phyloP scores from a whole-genome alignment of 2,888 invertebrate genomes.

The Salpingus planirostris region DNA sequence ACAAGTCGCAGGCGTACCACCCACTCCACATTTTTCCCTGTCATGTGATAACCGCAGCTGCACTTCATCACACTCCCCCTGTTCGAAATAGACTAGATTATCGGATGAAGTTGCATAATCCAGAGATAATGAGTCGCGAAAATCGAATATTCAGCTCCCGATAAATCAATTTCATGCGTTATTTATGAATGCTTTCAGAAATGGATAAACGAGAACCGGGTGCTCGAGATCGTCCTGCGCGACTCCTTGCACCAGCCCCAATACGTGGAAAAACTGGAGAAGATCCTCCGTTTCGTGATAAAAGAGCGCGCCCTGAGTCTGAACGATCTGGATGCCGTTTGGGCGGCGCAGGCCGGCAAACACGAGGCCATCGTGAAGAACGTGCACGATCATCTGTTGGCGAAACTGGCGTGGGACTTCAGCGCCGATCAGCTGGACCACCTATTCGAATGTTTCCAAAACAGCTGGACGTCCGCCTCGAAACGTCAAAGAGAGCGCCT shows the following conservation, averaged over 20 bases:
- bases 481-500: conserved; percentile 93
- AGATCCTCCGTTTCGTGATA: conserved; percentile 93
- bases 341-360: conserved; percentile 95
- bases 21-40: no score
- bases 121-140: no score
- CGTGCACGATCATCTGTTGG: conserved; percentile 89
- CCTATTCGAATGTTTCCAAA: conserved; percentile 94
- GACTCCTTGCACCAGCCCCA: conserved; percentile 96
- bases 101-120: no score
- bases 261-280: conserved; percentile 95
- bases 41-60: no score
- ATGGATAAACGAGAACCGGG: conserved; percentile 95
- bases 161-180: no score
- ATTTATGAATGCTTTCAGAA: no score
- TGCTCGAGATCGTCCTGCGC: conserved; percentile 86
- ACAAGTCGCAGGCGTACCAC: no score
- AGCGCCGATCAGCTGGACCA: conserved; percentile 95
- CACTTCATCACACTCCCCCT: no score
- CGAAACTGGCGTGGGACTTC: conserved; percentile 97
- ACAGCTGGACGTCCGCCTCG: conserved; percentile 87
- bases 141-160: no score
- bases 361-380: conserved; percentile 98
- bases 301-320: conserved; percentile 84
- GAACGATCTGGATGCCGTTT: conserved; percentile 89
- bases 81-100: no score